Evolutionary conservation across 2,888 invertebrate genomes (phyloP), one percentile per base, ranked within the genome.

Genomic region (Apamea crenata): DNA sequence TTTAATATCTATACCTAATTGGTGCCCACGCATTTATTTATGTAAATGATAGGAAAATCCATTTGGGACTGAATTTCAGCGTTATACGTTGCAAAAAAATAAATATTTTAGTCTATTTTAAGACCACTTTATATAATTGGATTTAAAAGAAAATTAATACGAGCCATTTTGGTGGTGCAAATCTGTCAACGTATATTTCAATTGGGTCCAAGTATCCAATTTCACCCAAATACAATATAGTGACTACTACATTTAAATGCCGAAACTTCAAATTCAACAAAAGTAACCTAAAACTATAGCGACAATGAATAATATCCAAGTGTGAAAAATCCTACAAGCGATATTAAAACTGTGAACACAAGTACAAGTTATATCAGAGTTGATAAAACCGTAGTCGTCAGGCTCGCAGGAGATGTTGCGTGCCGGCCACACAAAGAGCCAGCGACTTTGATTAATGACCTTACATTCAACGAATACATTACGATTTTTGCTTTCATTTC

Each of bases 401-500:
- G 90, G 85, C 90, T 86, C 90, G 94, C 92, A 92, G 85, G 90
- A 92, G 92, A 92, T 91, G 95, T 95, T 95, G 96, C 96, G 96
- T 96, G 96, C 94, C 92, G 96, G 95, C 97, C 96, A 95, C 96
- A 97, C 97, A 96, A 97, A 96, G 95, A 96, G 95, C 94, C 93
- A 94, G 86, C 91, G 96, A 96, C 96, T 90, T 96, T 96, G 97
- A 97, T 96, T 94, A 96, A 97, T 96, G 95, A 92, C 93, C 92
- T 89, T 92, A 94, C 96, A 96, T 96, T 96, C 94, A 96, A 96
- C 95, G 96, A 96, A 96, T 96, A 96, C 96, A 96, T 96, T 97
- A 97, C 95, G 95, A 96, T 96, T 97, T 96, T 96, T 97, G 96
- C 97, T 96, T 96, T 96, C 96, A 94, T 94, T 94, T 93, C 94